A percentile compares a stretch with the other conserved stretches of the same genome.
Evolutionary conservation across 2,888 invertebrate species (phyloP).

Genomic region (Dioctria rufipes): DNA sequence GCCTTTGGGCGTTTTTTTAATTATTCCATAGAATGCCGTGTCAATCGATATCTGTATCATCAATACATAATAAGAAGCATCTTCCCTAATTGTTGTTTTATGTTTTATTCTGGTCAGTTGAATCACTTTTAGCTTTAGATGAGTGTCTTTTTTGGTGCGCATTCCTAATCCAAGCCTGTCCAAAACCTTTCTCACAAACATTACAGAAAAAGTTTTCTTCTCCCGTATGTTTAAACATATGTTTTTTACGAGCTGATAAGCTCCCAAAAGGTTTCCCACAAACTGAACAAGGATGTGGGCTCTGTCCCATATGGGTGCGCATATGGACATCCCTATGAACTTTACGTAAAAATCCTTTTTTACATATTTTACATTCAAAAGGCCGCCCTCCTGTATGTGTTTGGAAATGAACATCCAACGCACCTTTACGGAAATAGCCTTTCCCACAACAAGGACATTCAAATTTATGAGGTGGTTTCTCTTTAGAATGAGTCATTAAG

Average conservation of each 20-base stretch:
- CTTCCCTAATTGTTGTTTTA: too few species aligned
- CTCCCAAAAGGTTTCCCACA: slow-evolving; percentile 51
- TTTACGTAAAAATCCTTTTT: slow-evolving; percentile 51
- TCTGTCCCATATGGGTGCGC: slow-evolving; percentile 56
- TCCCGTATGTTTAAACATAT: slow-evolving; percentile 55
- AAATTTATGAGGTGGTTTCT: slow-evolving; percentile 40
- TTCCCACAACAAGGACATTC: slow-evolving; percentile 52
- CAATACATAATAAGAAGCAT: too few species aligned
- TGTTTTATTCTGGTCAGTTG: too few species aligned
- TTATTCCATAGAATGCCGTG: too few species aligned
- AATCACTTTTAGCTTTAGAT: background rate
- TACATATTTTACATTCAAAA: slow-evolving; percentile 53
- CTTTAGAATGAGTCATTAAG: slow-evolving; percentile 50
- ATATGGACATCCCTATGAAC: slow-evolving; percentile 55
- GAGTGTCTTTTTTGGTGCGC: slow-evolving; percentile 50
- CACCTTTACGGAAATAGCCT: slow-evolving; percentile 46
- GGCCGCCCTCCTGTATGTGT: slow-evolving; percentile 57
- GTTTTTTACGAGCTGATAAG: slow-evolving; percentile 45
- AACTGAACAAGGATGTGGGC: slow-evolving; percentile 52
- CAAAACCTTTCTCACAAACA: slow-evolving; percentile 54
- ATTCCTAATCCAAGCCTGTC: slow-evolving; percentile 52
- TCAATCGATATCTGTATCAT: too few species aligned
- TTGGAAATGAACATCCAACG: slow-evolving; percentile 53
- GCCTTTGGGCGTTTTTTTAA: too few species aligned
- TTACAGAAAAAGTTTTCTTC: slow-evolving; percentile 55